These are phyloP conservation scores for Drosophila pandora DNA, from an alignment of 1,140 invertebrate genomes.

Conservation along the genomic window DNA sequence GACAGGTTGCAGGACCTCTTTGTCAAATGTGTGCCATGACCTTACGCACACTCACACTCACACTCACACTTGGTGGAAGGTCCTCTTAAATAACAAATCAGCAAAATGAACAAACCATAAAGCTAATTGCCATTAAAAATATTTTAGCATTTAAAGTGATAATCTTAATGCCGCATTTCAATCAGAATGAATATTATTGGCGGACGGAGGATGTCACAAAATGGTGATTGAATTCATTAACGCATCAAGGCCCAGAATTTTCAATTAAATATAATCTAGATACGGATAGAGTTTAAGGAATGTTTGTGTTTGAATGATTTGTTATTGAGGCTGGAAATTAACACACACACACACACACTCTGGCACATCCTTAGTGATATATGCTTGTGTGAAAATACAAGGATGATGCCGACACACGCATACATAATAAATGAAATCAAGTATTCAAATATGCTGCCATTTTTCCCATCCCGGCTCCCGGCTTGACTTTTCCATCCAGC, in stretches of 20 bases:
- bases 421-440: constrained; percentile 59
- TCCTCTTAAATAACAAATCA: constrained; percentile 5
- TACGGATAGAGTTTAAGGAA: not conserved
- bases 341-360: constrained; percentile 1
- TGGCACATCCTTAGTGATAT: not conserved
- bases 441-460: constrained; percentile 69
- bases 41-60: constrained; percentile 33
- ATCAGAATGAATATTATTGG: not conserved
- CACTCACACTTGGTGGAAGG: constrained; percentile 2
- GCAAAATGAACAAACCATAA: not conserved
- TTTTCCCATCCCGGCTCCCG: not conserved
- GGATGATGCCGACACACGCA: constrained; percentile 12
- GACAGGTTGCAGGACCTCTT: constrained; percentile 34
- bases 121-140: constrained; percentile 3
- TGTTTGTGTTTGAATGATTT: constrained; percentile 20
- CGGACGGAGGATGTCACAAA: not conserved
- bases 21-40: constrained; percentile 61
- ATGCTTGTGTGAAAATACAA: constrained; percentile 3
- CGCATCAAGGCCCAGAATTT: constrained; percentile 13
- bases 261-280: constrained; percentile 21
- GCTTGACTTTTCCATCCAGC: constrained; percentile 24
- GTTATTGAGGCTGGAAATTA: constrained; percentile 14
- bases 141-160: not conserved
- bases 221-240: constrained; percentile 10
- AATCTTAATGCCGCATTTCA: not conserved